phyloP scores from a whole-genome alignment of 35 echinoderm and acorn worm genomes.

The Hemicentrotus pulcherrimus region DNA sequence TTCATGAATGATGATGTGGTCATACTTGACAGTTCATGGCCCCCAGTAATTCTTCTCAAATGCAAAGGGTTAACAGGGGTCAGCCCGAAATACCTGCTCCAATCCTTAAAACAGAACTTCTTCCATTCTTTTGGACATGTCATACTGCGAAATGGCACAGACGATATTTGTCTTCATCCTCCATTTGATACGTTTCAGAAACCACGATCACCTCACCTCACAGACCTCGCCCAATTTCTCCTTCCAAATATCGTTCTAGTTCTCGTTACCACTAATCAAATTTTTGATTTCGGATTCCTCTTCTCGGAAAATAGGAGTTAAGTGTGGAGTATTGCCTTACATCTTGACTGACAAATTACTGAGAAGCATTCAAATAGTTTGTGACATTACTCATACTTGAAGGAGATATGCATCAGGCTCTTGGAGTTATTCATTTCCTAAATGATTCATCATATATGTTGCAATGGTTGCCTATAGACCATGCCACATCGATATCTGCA shows the following conservation, averaged over 20 bases:
- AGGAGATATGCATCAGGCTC: neutral
- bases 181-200: neutral
- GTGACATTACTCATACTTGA: neutral
- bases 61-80: neutral
- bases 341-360: neutral
- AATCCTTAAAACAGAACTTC: neutral
- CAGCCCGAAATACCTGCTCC: neutral
- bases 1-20: neutral
- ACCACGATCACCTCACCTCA: conserved; percentile 3
- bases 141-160: neutral
- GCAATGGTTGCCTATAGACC: neutral
- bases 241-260: neutral
- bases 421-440: neutral
- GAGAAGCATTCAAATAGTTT: neutral
- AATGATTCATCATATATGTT: neutral
- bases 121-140: neutral
- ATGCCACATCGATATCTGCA: neutral
- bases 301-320: neutral
- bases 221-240: neutral
- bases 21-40: neutral
- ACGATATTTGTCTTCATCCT: neutral
- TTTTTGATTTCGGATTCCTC: neutral
- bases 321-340: neutral
- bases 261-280: neutral
- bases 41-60: neutral